Base-by-base conservation (phyloP, 2,888 invertebrate genomes). In the Apodemia mormo region DNA sequence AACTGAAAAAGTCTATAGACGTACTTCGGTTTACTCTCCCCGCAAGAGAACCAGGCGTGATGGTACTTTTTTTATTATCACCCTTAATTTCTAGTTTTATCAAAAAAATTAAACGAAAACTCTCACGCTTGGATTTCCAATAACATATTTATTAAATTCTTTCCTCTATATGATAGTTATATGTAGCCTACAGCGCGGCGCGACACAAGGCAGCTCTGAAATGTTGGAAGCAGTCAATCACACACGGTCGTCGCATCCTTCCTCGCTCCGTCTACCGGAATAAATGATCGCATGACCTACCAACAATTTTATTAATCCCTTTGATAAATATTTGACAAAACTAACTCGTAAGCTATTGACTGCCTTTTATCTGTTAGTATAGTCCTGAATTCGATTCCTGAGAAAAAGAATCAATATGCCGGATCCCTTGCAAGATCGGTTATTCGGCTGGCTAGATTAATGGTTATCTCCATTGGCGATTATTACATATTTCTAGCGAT, bases 261-360 rank as follows among this genome's bases (percentile, higher is more conserved):
- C 77, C 77, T 77, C 85, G 86, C 87, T 85, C 76, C 83, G 82
- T 86, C 85, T 85, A 87, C 84, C 80, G 86, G 88, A 88, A 88
- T 88, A 87, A 88, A 86, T 83, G 85, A 80, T 77, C 79, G 80
- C 85, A 84, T 85, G 84, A 84, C 85, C 85, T 67, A 67, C 56
- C 54, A 61, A 61, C 61, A 61, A 61, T 61, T 61, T 61, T 61
- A 61, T 61, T 61, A 61, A 61, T 61, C 61, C 61, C 61, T 61
- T 61, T 61, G 61, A 61, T 61, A 33, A 30, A 61, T 33, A 33
- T 61, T 14, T 61, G 33, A 61, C 33, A 14, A 14, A 33, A 61
- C 14, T 61, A 30, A 33, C 30, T 14, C n/a, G 30, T 6, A 61
- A 61, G 61, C 2, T 61, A 9, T 33, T 30, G 22, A 14, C 49